phyloP scores from a whole-genome alignment of 1,140 invertebrate species.

The Philopotamus ludificatus region DNA sequence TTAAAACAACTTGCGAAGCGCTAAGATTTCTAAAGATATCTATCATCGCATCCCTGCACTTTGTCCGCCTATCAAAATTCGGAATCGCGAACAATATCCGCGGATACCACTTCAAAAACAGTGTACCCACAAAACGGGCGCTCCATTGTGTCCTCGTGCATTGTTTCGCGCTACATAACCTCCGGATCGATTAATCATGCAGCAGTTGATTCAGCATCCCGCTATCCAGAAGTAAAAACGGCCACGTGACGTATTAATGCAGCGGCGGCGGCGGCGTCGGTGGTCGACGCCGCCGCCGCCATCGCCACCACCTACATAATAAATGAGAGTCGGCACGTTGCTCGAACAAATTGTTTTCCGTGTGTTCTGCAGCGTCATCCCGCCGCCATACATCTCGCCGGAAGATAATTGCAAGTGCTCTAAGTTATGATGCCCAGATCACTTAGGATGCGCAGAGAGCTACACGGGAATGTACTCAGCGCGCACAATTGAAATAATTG shows the following conservation, averaged over 20 bases:
- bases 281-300: too few relatives aligned
- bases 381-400: slow-evolving; percentile 10
- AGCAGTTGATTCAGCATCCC: not conserved
- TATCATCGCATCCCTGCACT: too few relatives aligned
- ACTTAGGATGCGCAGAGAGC: not conserved
- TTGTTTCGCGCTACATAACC: too few relatives aligned
- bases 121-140: too few relatives aligned
- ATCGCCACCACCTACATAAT: slow-evolving; percentile 2
- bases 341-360: slow-evolving; percentile 4
- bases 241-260: not conserved
- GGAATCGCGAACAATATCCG: not conserved
- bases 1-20: too few relatives aligned
- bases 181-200: not conserved
- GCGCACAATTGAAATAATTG: slow-evolving; percentile 6
- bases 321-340: not conserved
- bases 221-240: not conserved
- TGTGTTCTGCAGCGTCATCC: slow-evolving; percentile 13
- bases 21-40: too few relatives aligned
- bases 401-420: slow-evolving; percentile 17
- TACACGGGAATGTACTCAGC: slow-evolving; percentile 5
- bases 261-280: too few relatives aligned
- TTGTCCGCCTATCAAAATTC: too few relatives aligned
- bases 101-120: not conserved
- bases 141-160: too few relatives aligned
- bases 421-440: slow-evolving; percentile 11